A percentile compares a stretch with the other conserved stretches of the same genome.
These are phyloP conservation scores for Suncus etruscus DNA, from an alignment of 2,113 vertebrate species.

Conservation along the genomic window DNA sequence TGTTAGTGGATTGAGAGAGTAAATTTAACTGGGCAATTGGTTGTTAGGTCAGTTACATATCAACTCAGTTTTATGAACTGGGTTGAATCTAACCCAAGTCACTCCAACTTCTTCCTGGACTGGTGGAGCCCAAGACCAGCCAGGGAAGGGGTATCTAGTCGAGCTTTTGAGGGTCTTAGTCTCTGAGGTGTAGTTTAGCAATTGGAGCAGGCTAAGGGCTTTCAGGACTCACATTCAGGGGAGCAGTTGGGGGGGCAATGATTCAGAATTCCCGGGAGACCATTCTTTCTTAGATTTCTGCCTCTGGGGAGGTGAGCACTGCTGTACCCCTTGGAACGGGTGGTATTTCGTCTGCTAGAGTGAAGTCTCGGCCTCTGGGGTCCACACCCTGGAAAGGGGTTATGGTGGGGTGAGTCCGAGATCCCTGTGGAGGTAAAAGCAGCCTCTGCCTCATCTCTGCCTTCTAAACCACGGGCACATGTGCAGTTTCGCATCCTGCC, in stretches of 20 bases:
- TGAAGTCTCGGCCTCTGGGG: not conserved
- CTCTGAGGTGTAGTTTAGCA: no score
- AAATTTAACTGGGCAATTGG: slow-evolving; percentile 80
- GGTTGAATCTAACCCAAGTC: slow-evolving; percentile 30
- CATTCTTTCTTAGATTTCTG: not conserved
- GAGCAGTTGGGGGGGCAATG: no score
- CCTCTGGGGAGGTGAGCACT: not conserved
- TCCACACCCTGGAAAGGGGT: not conserved
- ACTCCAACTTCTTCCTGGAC: not conserved
- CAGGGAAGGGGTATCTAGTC: not conserved
- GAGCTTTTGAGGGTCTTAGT: not conserved
- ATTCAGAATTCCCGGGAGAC: no score
- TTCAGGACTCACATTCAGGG: no score
- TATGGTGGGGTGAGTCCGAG: fast-evolving
- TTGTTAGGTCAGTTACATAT: slow-evolving; percentile 75
- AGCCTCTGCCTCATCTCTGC: not conserved
- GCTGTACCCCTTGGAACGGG: not conserved
- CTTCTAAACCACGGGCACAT: not conserved
- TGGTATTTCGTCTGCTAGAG: not conserved
- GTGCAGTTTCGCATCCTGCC: slow-evolving; percentile 39
- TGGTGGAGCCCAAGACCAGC: not conserved
- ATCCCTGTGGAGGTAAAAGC: no score
- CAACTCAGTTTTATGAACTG: slow-evolving; percentile 71
- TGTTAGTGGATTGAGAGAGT: slow-evolving; percentile 81
- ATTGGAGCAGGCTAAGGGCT: no score